Evolutionary conservation across 2,113 vertebrate genomes (phyloP).

Genomic region (Heloderma charlesbogerti): DNA sequence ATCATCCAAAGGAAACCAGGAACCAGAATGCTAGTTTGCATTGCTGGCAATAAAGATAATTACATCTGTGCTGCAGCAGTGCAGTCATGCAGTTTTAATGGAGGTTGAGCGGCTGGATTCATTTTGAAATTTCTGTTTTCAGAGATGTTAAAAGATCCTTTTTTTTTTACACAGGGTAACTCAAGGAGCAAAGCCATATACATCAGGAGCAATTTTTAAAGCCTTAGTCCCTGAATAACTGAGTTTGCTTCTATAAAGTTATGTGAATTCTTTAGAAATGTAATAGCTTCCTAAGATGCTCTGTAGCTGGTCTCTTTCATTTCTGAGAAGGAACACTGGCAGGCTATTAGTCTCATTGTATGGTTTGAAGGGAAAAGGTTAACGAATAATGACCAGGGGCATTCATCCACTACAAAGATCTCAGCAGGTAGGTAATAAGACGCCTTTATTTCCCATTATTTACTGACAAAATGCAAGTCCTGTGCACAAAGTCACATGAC

Average conservation of each 20-base stretch:
- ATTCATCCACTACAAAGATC: conserved; percentile 45
- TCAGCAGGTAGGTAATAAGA: conserved; percentile 30
- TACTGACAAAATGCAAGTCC: conserved; percentile 17
- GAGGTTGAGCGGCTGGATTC: conserved; percentile 52
- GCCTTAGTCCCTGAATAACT: conserved; percentile 50
- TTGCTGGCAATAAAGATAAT: conserved; percentile 39
- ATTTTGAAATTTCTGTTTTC: conserved; percentile 15
- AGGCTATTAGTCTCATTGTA: conserved; percentile 11
- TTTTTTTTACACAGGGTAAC: conserved; percentile 36
- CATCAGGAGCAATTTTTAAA: conserved; percentile 54
- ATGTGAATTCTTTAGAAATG: conserved; percentile 18
- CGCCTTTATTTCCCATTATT: not conserved
- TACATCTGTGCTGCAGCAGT: not conserved
- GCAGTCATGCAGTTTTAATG: conserved; percentile 30
- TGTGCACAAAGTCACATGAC: conserved; percentile 28
- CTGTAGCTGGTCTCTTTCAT: conserved; percentile 11
- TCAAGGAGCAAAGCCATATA: conserved; percentile 39
- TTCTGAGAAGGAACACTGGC: conserved; percentile 47
- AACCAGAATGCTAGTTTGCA: conserved; percentile 28
- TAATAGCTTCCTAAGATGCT: conserved; percentile 30
- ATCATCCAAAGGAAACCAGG: conserved; percentile 36
- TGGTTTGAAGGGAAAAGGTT: conserved; percentile 36
- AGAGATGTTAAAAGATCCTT: conserved; percentile 30
- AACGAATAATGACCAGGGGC: conserved; percentile 34
- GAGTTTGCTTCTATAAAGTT: conserved; percentile 57